Conservation (phyloP, 2,797 vertebrate species). For the Melanotaenia parkinsoni region DNA sequence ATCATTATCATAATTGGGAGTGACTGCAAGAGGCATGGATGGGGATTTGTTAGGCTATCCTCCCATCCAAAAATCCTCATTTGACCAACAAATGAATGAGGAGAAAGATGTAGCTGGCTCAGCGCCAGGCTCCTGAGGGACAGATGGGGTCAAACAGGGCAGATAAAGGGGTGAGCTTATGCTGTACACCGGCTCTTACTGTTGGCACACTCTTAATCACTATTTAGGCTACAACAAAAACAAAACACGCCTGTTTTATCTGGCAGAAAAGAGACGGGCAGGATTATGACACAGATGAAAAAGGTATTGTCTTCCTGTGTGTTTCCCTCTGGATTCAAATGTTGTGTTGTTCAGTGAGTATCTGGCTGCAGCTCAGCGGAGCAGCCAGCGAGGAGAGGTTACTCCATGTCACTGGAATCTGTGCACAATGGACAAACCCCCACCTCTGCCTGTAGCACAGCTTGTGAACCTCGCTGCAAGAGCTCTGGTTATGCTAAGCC, state of each 20-base stretch:
- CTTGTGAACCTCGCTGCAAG: slow-evolving; percentile 54
- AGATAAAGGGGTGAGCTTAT: slow-evolving; percentile 49
- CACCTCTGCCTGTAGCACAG: slow-evolving; percentile 48
- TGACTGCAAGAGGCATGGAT: slow-evolving; percentile 45
- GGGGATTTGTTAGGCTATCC: slow-evolving; percentile 41
- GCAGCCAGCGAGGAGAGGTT: slow-evolving; percentile 69
- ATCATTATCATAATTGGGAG: slow-evolving; percentile 75
- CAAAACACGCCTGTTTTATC: slow-evolving; percentile 49
- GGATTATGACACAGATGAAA: slow-evolving; percentile 50
- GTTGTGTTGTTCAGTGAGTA: slow-evolving; percentile 55
- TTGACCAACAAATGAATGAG: slow-evolving; percentile 69
- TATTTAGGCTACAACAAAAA: slow-evolving; percentile 52
- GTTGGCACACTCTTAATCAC: slow-evolving; percentile 49
- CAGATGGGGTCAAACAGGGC: slow-evolving; percentile 59
- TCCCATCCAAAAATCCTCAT: slow-evolving; percentile 36
- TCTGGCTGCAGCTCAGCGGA: slow-evolving; percentile 59
- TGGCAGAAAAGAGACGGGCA: slow-evolving; percentile 13
- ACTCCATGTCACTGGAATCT: slow-evolving; percentile 78
- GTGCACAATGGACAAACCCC: slow-evolving; percentile 63
- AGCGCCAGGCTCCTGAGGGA: slow-evolving; percentile 35
- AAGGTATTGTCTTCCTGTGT: slow-evolving; percentile 54
- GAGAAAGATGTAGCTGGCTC: slow-evolving; percentile 41
- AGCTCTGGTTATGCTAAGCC: slow-evolving; percentile 51
- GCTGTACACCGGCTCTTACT: slow-evolving; percentile 19
- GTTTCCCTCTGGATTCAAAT: slow-evolving; percentile 50